Evolutionary conservation across 2,113 vertebrate genomes (phyloP), one percentile per base, ranked within the genome.

Genomic region (Toxotes chatareus): DNA sequence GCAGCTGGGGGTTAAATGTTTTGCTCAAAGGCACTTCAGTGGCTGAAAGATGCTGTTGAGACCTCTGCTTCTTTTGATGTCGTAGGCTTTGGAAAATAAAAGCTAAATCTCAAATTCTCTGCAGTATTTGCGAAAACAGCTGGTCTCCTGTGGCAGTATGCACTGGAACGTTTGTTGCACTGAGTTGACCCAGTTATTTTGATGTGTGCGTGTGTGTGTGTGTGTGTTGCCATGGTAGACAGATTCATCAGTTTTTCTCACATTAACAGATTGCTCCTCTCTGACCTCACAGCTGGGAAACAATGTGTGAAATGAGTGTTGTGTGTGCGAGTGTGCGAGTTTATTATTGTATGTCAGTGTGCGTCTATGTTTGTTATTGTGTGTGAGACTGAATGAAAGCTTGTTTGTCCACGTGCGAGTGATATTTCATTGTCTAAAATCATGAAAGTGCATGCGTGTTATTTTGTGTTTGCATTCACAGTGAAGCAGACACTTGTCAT

Each of bases 181-280:
- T 14, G 71, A 47, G 76, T 5, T 88, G 89, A 91, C 88, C 90
- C 87, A 90, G 4, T 89, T 92, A 83, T 82, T 88, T 56, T 76
- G 80, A 63, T 79, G 47, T 71, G 55, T 67, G 62, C 77, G 36
- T 70, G 72, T 44, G 32, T 19, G 69, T 27, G 68, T 44, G 64
- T 23, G 65, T 51, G 73, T 27, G 62, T 40, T 66, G 65, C 73
- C 60, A 64, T 27, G 67, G 62, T 32, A 75, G 69, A 83, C 76
- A 63, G 63, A 88, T 71, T 79, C 80, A 81, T 88, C 72, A 76
- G 80, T 68, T 88, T 83, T 80, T 80, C 82, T 86, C 87, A 82
- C 82, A 27, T 91, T 80, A 88, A 76, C 86, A 90, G 61, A 84
- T 86, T 86, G 68, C 67, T 59, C 51, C 66, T 84, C 79, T 86